These are phyloP conservation scores for Endotricha flammealis DNA, from an alignment of 2,888 invertebrate species.

Conservation along the genomic window DNA sequence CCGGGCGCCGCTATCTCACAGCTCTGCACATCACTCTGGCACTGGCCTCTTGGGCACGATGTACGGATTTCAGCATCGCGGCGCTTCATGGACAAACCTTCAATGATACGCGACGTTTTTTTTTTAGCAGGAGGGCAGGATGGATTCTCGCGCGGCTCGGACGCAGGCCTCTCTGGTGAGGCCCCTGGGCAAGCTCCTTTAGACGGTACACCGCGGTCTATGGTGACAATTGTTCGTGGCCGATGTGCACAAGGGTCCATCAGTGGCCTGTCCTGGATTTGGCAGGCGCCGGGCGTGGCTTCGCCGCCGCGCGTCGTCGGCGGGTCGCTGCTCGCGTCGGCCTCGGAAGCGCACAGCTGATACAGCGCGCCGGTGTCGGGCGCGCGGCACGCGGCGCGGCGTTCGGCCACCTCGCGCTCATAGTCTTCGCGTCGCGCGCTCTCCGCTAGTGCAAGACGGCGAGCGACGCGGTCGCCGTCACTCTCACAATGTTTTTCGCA, in stretches of 20 bases:
- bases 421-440: constrained; percentile 26
- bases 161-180: neutral
- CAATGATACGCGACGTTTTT: constrained; percentile 21
- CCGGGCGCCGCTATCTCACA: neutral
- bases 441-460: constrained; percentile 25
- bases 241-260: constrained; percentile 45
- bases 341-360: constrained; percentile 14
- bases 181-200: neutral
- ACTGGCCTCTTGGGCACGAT: neutral
- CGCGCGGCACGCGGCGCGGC: constrained; percentile 8
- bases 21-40: no score
- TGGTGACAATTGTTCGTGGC: constrained; percentile 35
- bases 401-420: constrained; percentile 26
- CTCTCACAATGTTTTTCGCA: constrained; percentile 13
- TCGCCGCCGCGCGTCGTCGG: constrained; percentile 29
- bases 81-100: constrained; percentile 18
- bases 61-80: no score
- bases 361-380: no score
- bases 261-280: constrained; percentile 14
- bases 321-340: constrained; percentile 11
- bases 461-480: constrained; percentile 30
- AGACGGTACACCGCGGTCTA: constrained; percentile 29
- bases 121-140: constrained; percentile 6
- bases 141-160: constrained; percentile 12
- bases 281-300: constrained; percentile 32